Base-by-base conservation (phyloP, 2,888 invertebrate species). In the Epinotia ramella region DNA sequence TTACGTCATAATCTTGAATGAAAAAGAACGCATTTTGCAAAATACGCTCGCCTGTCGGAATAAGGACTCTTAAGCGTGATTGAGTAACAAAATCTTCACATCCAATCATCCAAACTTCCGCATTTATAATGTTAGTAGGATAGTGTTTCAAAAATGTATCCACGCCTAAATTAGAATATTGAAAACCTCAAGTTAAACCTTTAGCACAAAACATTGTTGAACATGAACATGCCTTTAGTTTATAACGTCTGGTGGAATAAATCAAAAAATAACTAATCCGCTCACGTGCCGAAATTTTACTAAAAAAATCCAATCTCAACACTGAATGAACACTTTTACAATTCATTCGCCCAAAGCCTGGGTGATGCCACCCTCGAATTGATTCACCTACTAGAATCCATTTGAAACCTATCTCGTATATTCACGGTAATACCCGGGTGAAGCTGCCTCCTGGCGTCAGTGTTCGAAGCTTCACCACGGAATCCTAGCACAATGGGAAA, bases 321-420 rank as follows among this genome's bases (percentile, higher is more conserved):
- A 16, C 49, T 12, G 20, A 20, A 20, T 20, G 49, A 49, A 49
- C 16, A 53, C 53, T n/a, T 53, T 53, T n/a, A 53, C n/a, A 53
- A 53, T 53, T 53, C 13, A n/a, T 13, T 53, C 16, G 49, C 40
- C 53, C 16, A 53, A 53, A 53, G 53, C n/a, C 53, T n/a, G n/a
- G 53, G n/a, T n/a, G 53, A 16, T 53, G 6, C n/a, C 53, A 53
- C 53, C 53, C n/a, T 53, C n/a, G 6, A 53, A 53, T 53, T 53
- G 53, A 53, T 53, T 53, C n/a, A 53, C 53, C 53, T 53, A 5
- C 53, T 53, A 53, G 44, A 63, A 44, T 16, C 28, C 33, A 62
- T 63, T 63, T 44, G 44, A 63, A 44, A 44, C 18, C 13, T 20
- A 46, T 65, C 40, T 49, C 20, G 46, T 46, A 65, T 65, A 24